Conservation (phyloP, 2,888 invertebrate genomes). For the Cenopis cana region DNA sequence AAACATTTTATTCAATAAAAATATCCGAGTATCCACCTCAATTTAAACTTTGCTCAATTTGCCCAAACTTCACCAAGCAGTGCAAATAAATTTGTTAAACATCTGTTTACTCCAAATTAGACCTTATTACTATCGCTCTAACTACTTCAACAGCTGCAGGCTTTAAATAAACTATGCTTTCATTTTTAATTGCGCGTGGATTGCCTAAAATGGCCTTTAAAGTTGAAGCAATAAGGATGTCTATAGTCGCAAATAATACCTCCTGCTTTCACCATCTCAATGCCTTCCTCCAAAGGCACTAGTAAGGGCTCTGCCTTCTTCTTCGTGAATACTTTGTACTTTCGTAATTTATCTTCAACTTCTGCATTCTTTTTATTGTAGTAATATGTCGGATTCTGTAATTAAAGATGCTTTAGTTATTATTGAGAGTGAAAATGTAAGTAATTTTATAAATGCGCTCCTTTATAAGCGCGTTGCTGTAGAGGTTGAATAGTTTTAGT, state of each 20-base stretch:
- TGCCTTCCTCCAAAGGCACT: conserved; percentile 60
- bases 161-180: not conserved
- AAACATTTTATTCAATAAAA: conserved; percentile 37
- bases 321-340: conserved; percentile 64
- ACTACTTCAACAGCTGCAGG: not conserved
- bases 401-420: conserved; percentile 25
- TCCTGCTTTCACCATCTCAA: conserved; percentile 69
- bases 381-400: conserved; percentile 66
- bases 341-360: conserved; percentile 67
- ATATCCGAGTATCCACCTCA: conserved; percentile 31
- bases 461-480: too few relatives aligned
- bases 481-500: too few relatives aligned
- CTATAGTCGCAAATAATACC: conserved; percentile 55
- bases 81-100: not conserved
- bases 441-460: too few relatives aligned
- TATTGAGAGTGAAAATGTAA: too few relatives aligned
- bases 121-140: not conserved
- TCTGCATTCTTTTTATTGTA: conserved; percentile 65
- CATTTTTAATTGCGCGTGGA: not conserved
- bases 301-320: conserved; percentile 58
- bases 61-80: conserved; percentile 27
- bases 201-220: not conserved
- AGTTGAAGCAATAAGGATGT: not conserved
- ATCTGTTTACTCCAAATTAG: not conserved
- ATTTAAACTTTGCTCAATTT: conserved; percentile 42